These are phyloP conservation scores for Mylabris phalerata DNA, from an alignment of 1,140 invertebrate species.

Conservation along the genomic window DNA sequence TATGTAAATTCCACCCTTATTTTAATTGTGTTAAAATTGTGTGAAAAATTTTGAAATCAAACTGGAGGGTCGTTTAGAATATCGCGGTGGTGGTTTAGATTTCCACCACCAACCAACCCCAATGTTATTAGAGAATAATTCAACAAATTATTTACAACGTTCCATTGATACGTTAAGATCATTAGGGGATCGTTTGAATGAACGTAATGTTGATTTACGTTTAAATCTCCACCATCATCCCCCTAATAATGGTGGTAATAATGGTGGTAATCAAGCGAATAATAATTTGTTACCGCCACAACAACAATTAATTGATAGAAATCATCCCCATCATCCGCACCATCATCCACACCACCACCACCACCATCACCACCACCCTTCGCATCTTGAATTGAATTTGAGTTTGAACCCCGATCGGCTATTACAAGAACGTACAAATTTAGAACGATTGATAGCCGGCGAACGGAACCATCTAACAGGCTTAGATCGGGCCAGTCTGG, in stretches of 20 bases:
- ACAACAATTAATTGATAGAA: slow-evolving; percentile 14
- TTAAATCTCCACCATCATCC: slow-evolving; percentile 37
- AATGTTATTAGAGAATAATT: slow-evolving; percentile 38
- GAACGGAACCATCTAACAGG: slow-evolving; percentile 48
- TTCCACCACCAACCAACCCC: slow-evolving; percentile 36
- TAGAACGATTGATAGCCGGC: slow-evolving; percentile 42
- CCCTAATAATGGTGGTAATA: slow-evolving; percentile 1
- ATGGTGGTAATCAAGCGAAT: background rate
- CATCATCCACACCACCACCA: no score
- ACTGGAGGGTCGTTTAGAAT: slow-evolving; percentile 40
- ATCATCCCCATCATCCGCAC: slow-evolving; percentile 14
- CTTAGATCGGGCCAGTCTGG: slow-evolving; percentile 34
- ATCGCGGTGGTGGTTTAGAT: slow-evolving; percentile 38
- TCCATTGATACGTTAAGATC: slow-evolving; percentile 60
- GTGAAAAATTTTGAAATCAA: background rate
- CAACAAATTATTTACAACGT: slow-evolving; percentile 55
- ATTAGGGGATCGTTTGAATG: slow-evolving; percentile 36
- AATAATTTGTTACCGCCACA: slow-evolving; percentile 5
- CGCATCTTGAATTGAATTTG: slow-evolving; percentile 34
- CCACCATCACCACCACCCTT: slow-evolving; percentile 4
- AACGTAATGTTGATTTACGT: slow-evolving; percentile 37
- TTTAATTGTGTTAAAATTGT: no score
- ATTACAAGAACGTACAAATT: slow-evolving; percentile 22
- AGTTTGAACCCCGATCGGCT: slow-evolving; percentile 32
- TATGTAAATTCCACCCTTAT: background rate